Evolutionary conservation across 92 coral and sea anemone species (phyloP).

Genomic region (Epizoanthus fatuus): DNA sequence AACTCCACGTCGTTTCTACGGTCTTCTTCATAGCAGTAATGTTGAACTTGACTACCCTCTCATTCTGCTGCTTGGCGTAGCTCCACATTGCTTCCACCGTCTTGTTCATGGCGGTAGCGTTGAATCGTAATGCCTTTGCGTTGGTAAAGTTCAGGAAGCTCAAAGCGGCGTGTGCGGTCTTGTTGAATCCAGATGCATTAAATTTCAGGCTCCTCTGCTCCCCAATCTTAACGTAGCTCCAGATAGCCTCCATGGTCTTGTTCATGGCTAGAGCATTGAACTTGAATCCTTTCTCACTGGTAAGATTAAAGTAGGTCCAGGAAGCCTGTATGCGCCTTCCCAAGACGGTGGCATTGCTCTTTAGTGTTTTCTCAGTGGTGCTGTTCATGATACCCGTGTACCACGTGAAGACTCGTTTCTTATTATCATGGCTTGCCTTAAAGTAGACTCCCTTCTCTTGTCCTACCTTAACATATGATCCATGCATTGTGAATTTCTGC

Average conservation of each 20-base stretch:
- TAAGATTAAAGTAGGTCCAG: constrained; percentile 73
- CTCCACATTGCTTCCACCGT: constrained; percentile 70
- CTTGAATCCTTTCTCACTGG: constrained; percentile 79
- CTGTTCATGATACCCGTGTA: constrained; percentile 83
- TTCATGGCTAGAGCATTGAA: constrained; percentile 71
- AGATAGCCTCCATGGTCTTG: constrained; percentile 70
- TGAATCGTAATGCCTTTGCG: constrained; percentile 74
- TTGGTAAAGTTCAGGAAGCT: constrained; percentile 73
- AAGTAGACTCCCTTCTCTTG: constrained; percentile 88
- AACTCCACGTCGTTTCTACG: constrained; percentile 62
- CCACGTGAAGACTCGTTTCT: constrained; percentile 83
- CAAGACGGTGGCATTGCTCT: constrained; percentile 84
- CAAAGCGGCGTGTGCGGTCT: constrained; percentile 68
- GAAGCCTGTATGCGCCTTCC: constrained; percentile 82
- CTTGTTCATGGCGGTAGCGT: constrained; percentile 73
- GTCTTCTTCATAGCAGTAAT: constrained; percentile 70
- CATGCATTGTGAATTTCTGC: constrained; percentile 85
- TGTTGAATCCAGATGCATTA: constrained; percentile 76
- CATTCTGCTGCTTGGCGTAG: constrained; percentile 64
- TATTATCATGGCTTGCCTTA: constrained; percentile 92
- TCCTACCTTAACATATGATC: constrained; percentile 68
- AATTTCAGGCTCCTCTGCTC: constrained; percentile 74
- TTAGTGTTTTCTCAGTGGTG: constrained; percentile 81
- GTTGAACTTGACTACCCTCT: constrained; percentile 74
- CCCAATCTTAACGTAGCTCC: constrained; percentile 70